Conservation (phyloP, 1,140 invertebrate genomes). For the Ptiloglossa arizonensis region DNA sequence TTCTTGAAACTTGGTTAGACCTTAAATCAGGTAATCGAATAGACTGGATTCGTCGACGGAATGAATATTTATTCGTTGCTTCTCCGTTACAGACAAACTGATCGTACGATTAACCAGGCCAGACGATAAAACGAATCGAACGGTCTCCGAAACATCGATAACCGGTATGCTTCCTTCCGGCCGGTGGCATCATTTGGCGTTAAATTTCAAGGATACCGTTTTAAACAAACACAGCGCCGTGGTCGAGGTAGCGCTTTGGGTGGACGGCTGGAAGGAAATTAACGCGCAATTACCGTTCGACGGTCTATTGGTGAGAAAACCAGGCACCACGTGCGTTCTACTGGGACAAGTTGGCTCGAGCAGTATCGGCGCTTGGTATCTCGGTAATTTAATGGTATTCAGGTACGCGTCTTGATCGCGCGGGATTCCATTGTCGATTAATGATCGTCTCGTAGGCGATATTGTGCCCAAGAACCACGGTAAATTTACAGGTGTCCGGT, state of each 20-base stretch:
- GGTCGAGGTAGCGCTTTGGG: conserved; percentile 83
- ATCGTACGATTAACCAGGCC: conserved; percentile 82
- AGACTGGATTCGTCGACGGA: background rate
- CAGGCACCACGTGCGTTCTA: conserved; percentile 80
- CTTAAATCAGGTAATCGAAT: conserved; percentile 77
- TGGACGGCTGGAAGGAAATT: conserved; percentile 82
- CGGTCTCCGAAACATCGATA: conserved; percentile 82
- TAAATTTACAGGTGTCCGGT: conserved; percentile 76
- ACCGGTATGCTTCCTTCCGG: conserved; percentile 80
- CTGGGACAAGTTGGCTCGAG: conserved; percentile 80
- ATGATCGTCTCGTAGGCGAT: background rate
- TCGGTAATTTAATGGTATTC: conserved; percentile 83
- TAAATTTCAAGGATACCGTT: conserved; percentile 84
- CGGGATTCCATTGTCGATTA: conserved; percentile 6
- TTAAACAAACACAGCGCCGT: conserved; percentile 83
- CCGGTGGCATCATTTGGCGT: conserved; percentile 84
- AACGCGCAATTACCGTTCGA: conserved; percentile 80
- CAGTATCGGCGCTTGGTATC: conserved; percentile 79
- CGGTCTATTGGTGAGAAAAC: conserved; percentile 80
- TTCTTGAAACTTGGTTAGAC: conserved; percentile 82
- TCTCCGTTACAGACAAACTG: conserved; percentile 78
- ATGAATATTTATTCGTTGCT: background rate
- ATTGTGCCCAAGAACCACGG: background rate
- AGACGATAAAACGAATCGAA: conserved; percentile 82
- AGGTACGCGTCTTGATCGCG: conserved; percentile 61